Percentiles rank a stretch among this genome's conserved stretches.
These are phyloP conservation scores for Bombus superbus DNA, from an alignment of 1,140 invertebrate species.

Conservation along the genomic window DNA sequence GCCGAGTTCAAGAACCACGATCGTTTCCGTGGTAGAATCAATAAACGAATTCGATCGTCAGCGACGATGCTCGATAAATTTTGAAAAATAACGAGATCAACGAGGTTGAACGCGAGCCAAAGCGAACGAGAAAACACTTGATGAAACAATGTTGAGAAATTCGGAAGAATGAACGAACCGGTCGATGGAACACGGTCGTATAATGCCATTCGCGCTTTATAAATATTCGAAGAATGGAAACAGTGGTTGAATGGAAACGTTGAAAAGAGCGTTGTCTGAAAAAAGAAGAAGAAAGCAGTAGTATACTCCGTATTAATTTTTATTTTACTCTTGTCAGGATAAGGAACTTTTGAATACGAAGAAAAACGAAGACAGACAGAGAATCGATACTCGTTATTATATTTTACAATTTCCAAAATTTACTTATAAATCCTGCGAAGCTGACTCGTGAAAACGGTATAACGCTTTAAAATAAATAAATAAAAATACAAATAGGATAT, in stretches of 20 bases:
- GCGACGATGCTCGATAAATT: background rate
- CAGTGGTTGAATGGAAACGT: no score
- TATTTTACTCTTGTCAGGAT: background rate
- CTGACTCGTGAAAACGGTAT: background rate
- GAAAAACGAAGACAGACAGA: background rate
- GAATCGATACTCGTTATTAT: background rate
- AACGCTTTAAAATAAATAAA: no score
- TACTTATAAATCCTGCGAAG: background rate
- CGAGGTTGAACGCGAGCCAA: constrained; percentile 3
- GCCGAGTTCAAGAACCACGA: constrained; percentile 8
- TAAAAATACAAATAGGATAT: no score
- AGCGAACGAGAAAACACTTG: background rate
- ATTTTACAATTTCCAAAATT: background rate
- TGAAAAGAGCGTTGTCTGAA: background rate
- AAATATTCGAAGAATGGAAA: background rate
- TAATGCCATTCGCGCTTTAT: background rate
- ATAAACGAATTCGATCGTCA: background rate
- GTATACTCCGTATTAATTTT: background rate
- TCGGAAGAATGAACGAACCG: background rate
- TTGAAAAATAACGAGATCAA: background rate
- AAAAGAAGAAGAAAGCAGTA: background rate
- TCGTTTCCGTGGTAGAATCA: background rate
- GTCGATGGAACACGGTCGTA: background rate
- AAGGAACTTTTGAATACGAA: background rate
- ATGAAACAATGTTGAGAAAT: background rate